Evolutionary conservation across 2,113 vertebrate species (phyloP).

Genomic region (Indicator maculatus): DNA sequence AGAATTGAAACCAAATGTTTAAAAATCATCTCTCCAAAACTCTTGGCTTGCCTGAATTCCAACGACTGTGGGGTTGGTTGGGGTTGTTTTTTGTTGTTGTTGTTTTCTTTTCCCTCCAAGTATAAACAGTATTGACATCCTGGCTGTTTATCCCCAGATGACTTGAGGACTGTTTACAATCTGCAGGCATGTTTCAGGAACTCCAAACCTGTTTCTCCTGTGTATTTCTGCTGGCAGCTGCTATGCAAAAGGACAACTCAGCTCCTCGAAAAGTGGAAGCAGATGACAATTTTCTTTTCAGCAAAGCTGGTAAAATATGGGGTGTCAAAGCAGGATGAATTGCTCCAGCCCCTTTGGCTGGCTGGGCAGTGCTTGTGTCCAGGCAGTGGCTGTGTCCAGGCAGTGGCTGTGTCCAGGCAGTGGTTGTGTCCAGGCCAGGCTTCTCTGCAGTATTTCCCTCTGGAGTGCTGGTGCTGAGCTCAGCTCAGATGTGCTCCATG

Average conservation of each 20-base stretch:
- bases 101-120: not conserved
- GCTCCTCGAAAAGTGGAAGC: conserved; percentile 20
- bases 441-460: not conserved
- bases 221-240: conserved; percentile 50
- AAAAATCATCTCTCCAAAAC: conserved; percentile 23
- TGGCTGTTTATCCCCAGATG: conserved; percentile 45
- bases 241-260: conserved; percentile 32
- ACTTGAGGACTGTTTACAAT: conserved; percentile 49
- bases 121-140: conserved; percentile 46
- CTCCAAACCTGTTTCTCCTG: conserved; percentile 43
- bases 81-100: too few relatives aligned
- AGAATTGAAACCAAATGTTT: conserved; percentile 67
- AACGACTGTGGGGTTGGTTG: not conserved
- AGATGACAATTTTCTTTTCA: not conserved
- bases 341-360: rapidly evolving
- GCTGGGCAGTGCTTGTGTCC: not conserved
- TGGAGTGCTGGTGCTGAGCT: rapidly evolving
- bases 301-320: not conserved
- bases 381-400: not conserved
- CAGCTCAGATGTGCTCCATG: rapidly evolving
- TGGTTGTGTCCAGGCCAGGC: rapidly evolving
- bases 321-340: not conserved
- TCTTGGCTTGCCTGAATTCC: not conserved
- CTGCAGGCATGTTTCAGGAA: conserved; percentile 32
- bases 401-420: rapidly evolving